Base-by-base conservation (phyloP, 92 coral and sea anemone species). In the Phenganax subtilis region DNA sequence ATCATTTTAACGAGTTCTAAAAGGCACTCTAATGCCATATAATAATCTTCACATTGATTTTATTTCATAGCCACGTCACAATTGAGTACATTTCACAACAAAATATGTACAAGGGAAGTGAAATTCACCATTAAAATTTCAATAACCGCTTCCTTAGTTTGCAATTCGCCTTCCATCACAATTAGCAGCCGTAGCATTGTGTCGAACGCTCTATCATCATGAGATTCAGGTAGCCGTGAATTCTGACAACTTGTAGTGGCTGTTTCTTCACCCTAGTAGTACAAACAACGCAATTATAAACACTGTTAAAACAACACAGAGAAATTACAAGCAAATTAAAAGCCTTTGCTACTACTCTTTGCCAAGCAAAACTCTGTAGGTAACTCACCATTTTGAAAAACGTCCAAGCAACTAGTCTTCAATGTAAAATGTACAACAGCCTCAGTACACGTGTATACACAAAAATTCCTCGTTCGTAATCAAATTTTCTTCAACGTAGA, bases 111-210 rank as follows among this genome's bases (percentile, higher is more conserved):
- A 9, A 10, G 58, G 58, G 30, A 75, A 87, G 47, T 2, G 47
- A 37, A 37, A 5, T 93, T 61, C 64, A 96, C 99, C 99, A 92
- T 85, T 14, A 96, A 87, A 73, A 96, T 75, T 37, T 93, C 93
- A 54, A 96, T 87, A 31, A 96, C 83, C 62, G 92, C 99, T 85
- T 96, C 99, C 71, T 96, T 96, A 69, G 93, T 89, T 71, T 92
- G 97, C 72, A 96, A 77, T 82, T 96, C 99, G 28, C 96, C 91
- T 76, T 96, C 99, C 70, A 92, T 85, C 89, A 88, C 90, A 37
- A 96, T 89, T 57, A 96, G 86, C 37, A 96, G 87, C 55, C 91
- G 91, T 74, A 96, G 66, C 99, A 96, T 96, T 64, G 93, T 92
- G 71, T 96, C 97, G 51, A 90, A 92, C 6, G 88, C 86, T 75